Evolutionary conservation across 2,888 invertebrate species (phyloP).

Genomic region (Apotomis betuletana): DNA sequence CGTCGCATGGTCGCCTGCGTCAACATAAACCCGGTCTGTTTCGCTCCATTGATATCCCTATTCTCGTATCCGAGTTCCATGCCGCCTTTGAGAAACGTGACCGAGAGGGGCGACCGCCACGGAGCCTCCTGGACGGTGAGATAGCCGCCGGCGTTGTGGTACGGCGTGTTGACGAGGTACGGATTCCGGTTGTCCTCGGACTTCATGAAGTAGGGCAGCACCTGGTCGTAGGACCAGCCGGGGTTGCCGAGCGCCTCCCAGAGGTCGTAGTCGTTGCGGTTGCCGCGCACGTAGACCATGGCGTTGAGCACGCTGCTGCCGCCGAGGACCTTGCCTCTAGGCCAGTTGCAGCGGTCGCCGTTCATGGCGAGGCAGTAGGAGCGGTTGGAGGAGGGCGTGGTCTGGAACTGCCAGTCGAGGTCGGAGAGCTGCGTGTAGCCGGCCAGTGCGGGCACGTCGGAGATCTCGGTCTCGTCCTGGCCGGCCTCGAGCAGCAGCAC

Average conservation of each 20-base stretch:
- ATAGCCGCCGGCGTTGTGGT: slow-evolving; percentile 91
- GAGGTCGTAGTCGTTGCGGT: slow-evolving; percentile 92
- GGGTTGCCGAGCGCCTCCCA: slow-evolving; percentile 93
- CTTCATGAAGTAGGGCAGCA: slow-evolving; percentile 92
- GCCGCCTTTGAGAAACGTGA: slow-evolving; percentile 93
- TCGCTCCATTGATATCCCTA: slow-evolving; percentile 91
- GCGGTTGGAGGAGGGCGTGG: slow-evolving; percentile 89
- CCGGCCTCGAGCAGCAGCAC: slow-evolving; percentile 94
- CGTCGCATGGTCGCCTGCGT: slow-evolving; percentile 93
- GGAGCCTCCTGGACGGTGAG: slow-evolving; percentile 93
- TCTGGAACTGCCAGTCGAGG: slow-evolving; percentile 96
- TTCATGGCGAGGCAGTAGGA: slow-evolving; percentile 95
- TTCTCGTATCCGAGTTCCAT: slow-evolving; percentile 91
- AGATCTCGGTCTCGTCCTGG: slow-evolving; percentile 93
- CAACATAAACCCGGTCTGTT: slow-evolving; percentile 94
- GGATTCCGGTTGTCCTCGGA: slow-evolving; percentile 95
- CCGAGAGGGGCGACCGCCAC: slow-evolving; percentile 91
- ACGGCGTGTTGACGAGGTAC: slow-evolving; percentile 88
- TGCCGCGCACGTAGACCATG: slow-evolving; percentile 96
- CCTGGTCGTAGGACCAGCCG: slow-evolving; percentile 93
- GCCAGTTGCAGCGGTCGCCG: slow-evolving; percentile 95
- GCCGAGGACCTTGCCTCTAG: slow-evolving; percentile 95
- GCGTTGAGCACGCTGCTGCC: slow-evolving; percentile 95
- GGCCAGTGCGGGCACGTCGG: slow-evolving; percentile 93
- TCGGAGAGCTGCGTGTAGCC: slow-evolving; percentile 93